Evolutionary conservation across 2,797 vertebrate genomes (phyloP).

Genomic region (Hydrophis major): DNA sequence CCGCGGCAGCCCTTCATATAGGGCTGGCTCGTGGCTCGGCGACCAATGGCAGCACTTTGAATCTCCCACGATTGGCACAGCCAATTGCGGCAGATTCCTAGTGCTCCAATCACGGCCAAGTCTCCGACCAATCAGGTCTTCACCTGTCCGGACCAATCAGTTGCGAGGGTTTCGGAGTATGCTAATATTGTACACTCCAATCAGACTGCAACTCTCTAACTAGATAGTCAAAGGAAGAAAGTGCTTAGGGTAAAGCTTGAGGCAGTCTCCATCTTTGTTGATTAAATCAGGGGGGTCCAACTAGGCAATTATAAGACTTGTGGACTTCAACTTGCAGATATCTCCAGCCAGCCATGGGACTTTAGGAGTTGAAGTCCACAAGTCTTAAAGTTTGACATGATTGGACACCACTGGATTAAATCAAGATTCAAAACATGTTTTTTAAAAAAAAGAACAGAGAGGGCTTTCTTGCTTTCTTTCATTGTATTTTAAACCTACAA

Average conservation of each 20-base stretch:
- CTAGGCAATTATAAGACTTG: not conserved
- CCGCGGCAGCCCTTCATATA: too few relatives aligned
- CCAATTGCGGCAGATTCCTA: too few relatives aligned
- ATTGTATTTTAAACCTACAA: not conserved
- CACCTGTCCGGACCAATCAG: too few relatives aligned
- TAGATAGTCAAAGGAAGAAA: not conserved
- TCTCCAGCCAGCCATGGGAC: not conserved
- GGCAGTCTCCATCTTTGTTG: not conserved
- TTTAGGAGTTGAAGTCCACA: not conserved
- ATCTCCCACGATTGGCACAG: too few relatives aligned
- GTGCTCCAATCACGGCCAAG: too few relatives aligned
- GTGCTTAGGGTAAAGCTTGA: rapidly evolving
- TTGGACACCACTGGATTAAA: constrained; percentile 11
- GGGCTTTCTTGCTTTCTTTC: not conserved
- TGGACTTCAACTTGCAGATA: not conserved
- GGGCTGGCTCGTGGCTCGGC: too few relatives aligned
- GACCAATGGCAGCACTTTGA: too few relatives aligned
- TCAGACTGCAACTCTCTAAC: not conserved
- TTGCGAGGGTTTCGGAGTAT: too few relatives aligned
- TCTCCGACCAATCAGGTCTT: too few relatives aligned
- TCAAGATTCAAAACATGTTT: not conserved
- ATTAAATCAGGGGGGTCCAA: constrained; percentile 4
- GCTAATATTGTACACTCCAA: not conserved
- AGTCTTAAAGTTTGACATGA: not conserved
- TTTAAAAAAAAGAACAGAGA: not conserved